These are phyloP conservation scores for Micropoecilia bifurca DNA, from an alignment of 2,797 vertebrate species.

Conservation along the genomic window DNA sequence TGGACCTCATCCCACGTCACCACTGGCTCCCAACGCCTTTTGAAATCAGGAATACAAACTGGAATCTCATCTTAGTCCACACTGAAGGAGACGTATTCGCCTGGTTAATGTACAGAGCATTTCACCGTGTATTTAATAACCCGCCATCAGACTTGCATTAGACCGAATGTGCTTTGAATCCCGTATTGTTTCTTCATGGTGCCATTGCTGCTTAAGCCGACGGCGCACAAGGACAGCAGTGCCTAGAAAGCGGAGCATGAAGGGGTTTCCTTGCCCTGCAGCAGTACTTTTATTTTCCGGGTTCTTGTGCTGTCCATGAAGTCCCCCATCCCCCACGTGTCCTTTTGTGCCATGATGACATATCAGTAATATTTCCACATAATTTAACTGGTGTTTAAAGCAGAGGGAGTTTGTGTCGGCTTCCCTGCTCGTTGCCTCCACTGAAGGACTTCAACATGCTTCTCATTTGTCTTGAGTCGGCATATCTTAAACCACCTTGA, in stretches of 20 bases:
- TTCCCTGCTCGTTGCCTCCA: constrained; percentile 6
- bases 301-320: constrained; percentile 45
- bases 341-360: constrained; percentile 41
- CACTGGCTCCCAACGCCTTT: constrained; percentile 28
- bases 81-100: constrained; percentile 22
- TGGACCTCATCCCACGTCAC: constrained; percentile 51
- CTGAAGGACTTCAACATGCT: constrained; percentile 16
- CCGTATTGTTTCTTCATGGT: constrained; percentile 43
- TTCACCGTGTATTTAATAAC: constrained; percentile 31
- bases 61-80: constrained; percentile 17
- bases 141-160: constrained; percentile 31
- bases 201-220: constrained; percentile 43
- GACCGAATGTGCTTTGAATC: constrained; percentile 57
- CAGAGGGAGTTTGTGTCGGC: not conserved
- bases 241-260: constrained; percentile 26
- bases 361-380: constrained; percentile 33
- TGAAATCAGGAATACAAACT: constrained; percentile 43
- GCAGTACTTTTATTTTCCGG: constrained; percentile 49
- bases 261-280: constrained; percentile 37
- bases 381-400: constrained; percentile 28
- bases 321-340: constrained; percentile 20
- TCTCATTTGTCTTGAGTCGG: constrained; percentile 14
- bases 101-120: constrained; percentile 57
- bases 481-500: constrained; percentile 51
- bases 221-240: constrained; percentile 5